phyloP scores from a whole-genome alignment of 2,113 vertebrate genomes.

The Micromys minutus region DNA sequence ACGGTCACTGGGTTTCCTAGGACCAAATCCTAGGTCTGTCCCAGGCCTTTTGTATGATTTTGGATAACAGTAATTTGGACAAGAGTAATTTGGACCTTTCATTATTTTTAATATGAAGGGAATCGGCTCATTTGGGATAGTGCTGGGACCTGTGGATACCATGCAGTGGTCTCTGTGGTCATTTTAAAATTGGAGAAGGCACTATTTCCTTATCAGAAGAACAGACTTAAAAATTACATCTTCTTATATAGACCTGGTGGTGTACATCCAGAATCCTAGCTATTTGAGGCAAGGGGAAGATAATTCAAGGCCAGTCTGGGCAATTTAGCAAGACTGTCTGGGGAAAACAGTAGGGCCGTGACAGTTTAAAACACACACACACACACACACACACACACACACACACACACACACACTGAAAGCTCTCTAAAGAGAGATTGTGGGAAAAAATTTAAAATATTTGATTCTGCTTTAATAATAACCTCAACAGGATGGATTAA shows the following conservation, averaged over 20 bases:
- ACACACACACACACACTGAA: neutral
- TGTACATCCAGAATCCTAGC: too few species aligned
- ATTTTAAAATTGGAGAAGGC: neutral
- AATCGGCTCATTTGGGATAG: neutral
- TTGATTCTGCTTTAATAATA: neutral
- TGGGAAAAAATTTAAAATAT: neutral
- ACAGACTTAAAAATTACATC: neutral
- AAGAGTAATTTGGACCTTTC: neutral
- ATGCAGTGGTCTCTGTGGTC: neutral
- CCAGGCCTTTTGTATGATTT: conserved; percentile 1
- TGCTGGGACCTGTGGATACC: neutral
- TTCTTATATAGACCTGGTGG: neutral
- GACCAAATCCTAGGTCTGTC: conserved; percentile 15
- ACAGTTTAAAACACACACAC: neutral
- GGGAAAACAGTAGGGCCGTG: neutral
- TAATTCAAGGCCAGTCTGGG: neutral
- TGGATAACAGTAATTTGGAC: neutral
- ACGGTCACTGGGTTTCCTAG: neutral
- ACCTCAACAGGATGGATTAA: neutral
- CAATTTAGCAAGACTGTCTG: neutral
- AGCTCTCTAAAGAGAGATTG: neutral
- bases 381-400: too few species aligned
- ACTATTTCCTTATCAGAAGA: conserved; percentile 4
- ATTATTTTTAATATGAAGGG: neutral
- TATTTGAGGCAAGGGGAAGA: neutral